phyloP scores from a whole-genome alignment of 2,797 vertebrate genomes.

The Peromyscus nudipes region DNA sequence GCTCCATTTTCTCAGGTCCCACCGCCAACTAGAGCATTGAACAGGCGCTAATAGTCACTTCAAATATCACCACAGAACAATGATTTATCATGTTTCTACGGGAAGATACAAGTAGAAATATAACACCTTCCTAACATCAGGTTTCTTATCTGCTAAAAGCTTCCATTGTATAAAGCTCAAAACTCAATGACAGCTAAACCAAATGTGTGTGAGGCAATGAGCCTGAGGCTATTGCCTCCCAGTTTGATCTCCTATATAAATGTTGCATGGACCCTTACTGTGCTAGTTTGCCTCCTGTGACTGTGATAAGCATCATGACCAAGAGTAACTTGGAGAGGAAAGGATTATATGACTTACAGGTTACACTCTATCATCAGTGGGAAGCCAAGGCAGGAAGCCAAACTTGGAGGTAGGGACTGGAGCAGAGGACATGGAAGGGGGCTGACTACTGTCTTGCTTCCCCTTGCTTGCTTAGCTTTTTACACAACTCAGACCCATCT shows the following conservation, averaged over 20 bases:
- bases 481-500: not conserved
- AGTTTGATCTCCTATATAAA: not conserved
- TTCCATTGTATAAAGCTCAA: slow-evolving; percentile 44
- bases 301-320: not conserved
- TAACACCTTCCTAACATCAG: not conserved
- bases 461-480: not conserved
- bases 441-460: not conserved
- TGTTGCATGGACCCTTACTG: not conserved
- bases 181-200: slow-evolving; percentile 31
- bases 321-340: not conserved
- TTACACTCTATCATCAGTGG: not conserved
- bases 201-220: not conserved
- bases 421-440: not conserved
- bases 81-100: slow-evolving; percentile 45
- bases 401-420: not conserved
- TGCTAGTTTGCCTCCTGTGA: not conserved
- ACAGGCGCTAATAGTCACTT: too few relatives aligned
- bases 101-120: not conserved
- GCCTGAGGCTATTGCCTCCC: not conserved
- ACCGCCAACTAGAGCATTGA: too few relatives aligned
- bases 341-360: not conserved
- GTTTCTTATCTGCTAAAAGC: slow-evolving; percentile 4
- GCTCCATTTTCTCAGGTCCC: not conserved
- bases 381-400: not conserved
- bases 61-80: not conserved